These are phyloP conservation scores for Pogonomyrmex californicus DNA, from an alignment of 1,140 invertebrate species.

Conservation along the genomic window DNA sequence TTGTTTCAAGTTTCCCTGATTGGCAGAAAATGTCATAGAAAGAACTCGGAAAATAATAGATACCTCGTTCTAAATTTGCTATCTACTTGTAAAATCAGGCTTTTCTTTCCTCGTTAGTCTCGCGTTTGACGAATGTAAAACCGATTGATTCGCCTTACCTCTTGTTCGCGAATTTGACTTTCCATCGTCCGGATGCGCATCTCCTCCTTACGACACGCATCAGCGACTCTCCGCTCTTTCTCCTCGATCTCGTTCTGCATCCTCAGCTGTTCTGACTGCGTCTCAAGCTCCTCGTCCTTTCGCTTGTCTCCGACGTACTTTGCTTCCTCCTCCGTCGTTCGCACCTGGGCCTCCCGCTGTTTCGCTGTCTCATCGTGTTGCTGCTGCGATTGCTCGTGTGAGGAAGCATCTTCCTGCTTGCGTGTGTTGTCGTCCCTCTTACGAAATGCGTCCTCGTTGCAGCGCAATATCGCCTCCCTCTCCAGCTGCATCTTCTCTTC, in stretches of 20 bases:
- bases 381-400: slow-evolving; percentile 71
- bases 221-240: slow-evolving; percentile 77
- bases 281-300: slow-evolving; percentile 77
- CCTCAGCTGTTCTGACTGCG: slow-evolving; percentile 78
- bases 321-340: slow-evolving; percentile 55
- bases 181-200: slow-evolving; percentile 87
- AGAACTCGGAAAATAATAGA: slow-evolving; percentile 20
- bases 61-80: slow-evolving; percentile 19
- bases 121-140: slow-evolving; percentile 16
- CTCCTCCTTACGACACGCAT: slow-evolving; percentile 83
- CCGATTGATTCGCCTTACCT: slow-evolving; percentile 79
- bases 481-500: slow-evolving; percentile 87
- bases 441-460: slow-evolving; percentile 82
- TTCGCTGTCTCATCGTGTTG: slow-evolving; percentile 74
- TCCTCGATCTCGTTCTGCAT: slow-evolving; percentile 77
- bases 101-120: slow-evolving; percentile 24
- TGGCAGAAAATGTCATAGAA: slow-evolving; percentile 12
- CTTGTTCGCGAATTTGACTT: slow-evolving; percentile 88
- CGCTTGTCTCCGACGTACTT: slow-evolving; percentile 74
- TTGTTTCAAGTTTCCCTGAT: slow-evolving; percentile 2
- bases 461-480: slow-evolving; percentile 81
- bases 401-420: slow-evolving; percentile 79
- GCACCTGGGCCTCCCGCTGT: slow-evolving; percentile 68
- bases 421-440: slow-evolving; percentile 84
- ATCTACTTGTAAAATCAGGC: slow-evolving; percentile 47